These are phyloP conservation scores for Ferrisia virgata DNA, from an alignment of 2,888 invertebrate species.

Conservation along the genomic window DNA sequence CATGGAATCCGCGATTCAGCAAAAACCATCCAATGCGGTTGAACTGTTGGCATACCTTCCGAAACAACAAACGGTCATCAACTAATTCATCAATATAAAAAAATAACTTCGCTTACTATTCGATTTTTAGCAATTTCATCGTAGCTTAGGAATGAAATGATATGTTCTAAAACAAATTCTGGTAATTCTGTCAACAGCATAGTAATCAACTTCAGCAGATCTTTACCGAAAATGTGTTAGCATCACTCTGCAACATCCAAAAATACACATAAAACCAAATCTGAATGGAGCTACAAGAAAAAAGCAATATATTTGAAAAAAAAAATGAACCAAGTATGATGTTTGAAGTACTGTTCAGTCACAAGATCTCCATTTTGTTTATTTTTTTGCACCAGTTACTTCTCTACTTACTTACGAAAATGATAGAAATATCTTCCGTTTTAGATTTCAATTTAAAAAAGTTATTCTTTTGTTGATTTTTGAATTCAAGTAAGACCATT, in stretches of 20 bases:
- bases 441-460: too few species aligned
- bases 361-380: too few species aligned
- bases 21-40: conserved; percentile 71
- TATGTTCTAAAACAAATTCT: conserved; percentile 71
- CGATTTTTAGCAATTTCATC: conserved; percentile 79
- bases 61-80: conserved; percentile 49
- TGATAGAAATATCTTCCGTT: too few species aligned
- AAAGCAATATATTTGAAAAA: too few species aligned
- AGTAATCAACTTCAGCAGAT: background rate
- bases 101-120: conserved; percentile 61
- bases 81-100: too few species aligned
- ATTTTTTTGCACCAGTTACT: too few species aligned
- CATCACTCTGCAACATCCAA: background rate
- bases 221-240: background rate
- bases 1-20: conserved; percentile 77
- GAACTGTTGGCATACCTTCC: conserved; percentile 73
- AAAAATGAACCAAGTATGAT: too few species aligned
- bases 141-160: conserved; percentile 70
- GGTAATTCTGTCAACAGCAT: conserved; percentile 68
- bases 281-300: too few species aligned
- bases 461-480: too few species aligned
- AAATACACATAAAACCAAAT: background rate
- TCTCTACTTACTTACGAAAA: too few species aligned
- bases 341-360: too few species aligned
- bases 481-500: too few species aligned